These are phyloP conservation scores for Dunckerocampus dactyliophorus DNA, from an alignment of 2,113 vertebrate species.

Conservation along the genomic window DNA sequence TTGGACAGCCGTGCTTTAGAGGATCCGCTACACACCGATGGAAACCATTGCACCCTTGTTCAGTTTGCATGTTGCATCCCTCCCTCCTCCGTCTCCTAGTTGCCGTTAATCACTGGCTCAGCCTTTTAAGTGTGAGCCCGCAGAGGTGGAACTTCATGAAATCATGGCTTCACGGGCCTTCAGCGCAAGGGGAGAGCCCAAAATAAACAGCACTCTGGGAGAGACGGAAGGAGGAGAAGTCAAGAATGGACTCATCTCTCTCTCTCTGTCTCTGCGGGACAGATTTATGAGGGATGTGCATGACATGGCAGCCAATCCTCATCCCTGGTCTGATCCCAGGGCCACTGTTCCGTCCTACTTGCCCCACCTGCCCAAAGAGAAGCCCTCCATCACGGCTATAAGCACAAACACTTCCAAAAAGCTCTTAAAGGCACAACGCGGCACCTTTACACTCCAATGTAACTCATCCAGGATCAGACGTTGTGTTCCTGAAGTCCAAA, in stretches of 20 bases:
- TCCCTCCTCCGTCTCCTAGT: too few relatives aligned
- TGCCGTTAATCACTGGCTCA: conserved; percentile 50
- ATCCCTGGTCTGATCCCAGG: neutral
- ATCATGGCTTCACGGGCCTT: conserved; percentile 59
- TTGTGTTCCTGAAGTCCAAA: too few relatives aligned
- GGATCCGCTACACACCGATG: too few relatives aligned
- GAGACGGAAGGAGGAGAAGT: conserved; percentile 8
- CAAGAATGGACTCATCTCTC: neutral
- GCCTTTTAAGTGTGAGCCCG: conserved; percentile 52
- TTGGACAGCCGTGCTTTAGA: too few relatives aligned
- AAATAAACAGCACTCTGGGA: conserved; percentile 66
- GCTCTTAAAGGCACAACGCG: neutral
- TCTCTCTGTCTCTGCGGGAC: neutral
- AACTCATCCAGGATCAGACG: neutral
- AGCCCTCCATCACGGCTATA: neutral
- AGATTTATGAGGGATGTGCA: neutral
- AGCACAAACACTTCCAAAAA: neutral
- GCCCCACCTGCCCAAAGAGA: neutral
- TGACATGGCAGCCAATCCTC: neutral
- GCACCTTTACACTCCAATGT: neutral
- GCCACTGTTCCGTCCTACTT: neutral
- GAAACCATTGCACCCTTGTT: too few relatives aligned
- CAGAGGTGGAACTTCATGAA: conserved; percentile 72
- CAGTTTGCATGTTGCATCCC: too few relatives aligned
- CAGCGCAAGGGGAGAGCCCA: conserved; percentile 28